Conservation (phyloP, 2,888 invertebrate species). For the Trissonchulus latispiculum region DNA sequence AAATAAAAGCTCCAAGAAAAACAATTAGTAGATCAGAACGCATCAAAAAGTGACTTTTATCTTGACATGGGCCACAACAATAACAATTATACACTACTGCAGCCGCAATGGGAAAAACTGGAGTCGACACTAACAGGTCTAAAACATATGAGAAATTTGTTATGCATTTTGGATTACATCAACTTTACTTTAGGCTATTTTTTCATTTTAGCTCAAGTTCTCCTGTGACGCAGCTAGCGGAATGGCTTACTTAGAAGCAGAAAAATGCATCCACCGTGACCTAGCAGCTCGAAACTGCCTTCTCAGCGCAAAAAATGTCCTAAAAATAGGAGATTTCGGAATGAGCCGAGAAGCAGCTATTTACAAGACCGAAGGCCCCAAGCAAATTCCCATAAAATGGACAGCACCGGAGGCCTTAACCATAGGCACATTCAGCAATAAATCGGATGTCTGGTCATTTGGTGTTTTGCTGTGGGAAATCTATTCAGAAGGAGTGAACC, state of each 20-base stretch:
- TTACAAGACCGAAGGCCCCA: conserved; percentile 92
- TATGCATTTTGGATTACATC: no score
- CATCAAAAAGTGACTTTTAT: no score
- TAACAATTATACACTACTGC: no score
- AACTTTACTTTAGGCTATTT: no score
- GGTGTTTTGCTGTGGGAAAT: conserved; percentile 94
- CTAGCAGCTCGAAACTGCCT: conserved; percentile 81
- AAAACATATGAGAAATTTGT: no score
- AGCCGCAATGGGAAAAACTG: no score
- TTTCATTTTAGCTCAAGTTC: background rate
- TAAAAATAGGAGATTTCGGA: conserved; percentile 10
- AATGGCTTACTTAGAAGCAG: conserved; percentile 88
- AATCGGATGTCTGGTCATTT: conserved; percentile 91
- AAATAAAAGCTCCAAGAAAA: no score
- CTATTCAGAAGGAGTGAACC: conserved; percentile 81
- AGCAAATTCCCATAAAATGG: conserved; percentile 97
- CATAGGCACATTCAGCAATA: conserved; percentile 56
- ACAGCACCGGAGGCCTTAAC: conserved; percentile 92
- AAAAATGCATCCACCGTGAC: conserved; percentile 90
- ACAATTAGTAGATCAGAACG: no score
- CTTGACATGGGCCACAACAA: no score
- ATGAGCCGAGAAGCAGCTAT: conserved; percentile 95
- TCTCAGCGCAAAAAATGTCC: conserved; percentile 11
- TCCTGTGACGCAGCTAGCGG: conserved; percentile 58
- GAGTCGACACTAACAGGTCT: no score